phyloP scores from a whole-genome alignment of 2,888 invertebrate genomes.

The Chrysomela aeneicollis region DNA sequence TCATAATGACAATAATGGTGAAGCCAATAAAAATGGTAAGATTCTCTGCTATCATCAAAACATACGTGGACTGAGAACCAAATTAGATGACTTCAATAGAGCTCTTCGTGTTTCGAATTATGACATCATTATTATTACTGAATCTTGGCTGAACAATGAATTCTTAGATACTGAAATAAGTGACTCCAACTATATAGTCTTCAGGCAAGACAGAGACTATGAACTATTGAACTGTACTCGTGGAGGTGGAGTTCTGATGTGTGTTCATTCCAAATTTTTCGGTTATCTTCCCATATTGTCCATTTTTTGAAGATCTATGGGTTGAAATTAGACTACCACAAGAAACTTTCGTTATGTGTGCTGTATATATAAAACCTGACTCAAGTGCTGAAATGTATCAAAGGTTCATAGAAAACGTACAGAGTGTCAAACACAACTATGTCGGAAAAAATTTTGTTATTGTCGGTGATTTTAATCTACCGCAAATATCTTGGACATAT shows the following conservation, averaged over 20 bases:
- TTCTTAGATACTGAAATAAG: not conserved
- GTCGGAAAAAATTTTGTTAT: slow-evolving; percentile 1
- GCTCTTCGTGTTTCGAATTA: not conserved
- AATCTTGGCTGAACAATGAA: slow-evolving; percentile 1
- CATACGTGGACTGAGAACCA: not conserved
- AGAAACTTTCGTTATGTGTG: slow-evolving; percentile 4
- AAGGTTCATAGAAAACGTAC: slow-evolving; percentile 1
- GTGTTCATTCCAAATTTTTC: slow-evolving; percentile 1
- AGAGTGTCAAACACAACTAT: not conserved
- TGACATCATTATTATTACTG: slow-evolving; percentile 3
- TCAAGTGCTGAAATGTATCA: slow-evolving; percentile 1
- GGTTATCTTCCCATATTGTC: not conserved
- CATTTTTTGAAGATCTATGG: slow-evolving; percentile 9
- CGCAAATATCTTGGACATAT: slow-evolving; percentile 1
- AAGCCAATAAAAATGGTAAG: not conserved
- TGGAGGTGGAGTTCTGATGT: slow-evolving; percentile 9
- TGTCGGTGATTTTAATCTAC: slow-evolving; percentile 11
- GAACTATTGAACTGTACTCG: slow-evolving; percentile 4
- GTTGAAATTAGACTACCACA: not conserved
- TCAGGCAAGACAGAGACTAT: slow-evolving; percentile 8
- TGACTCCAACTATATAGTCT: not conserved
- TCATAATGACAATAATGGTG: not conserved
- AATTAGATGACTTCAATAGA: slow-evolving; percentile 7
- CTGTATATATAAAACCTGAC: slow-evolving; percentile 5
- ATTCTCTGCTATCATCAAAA: not conserved